These are phyloP conservation scores for Catocala fraxini DNA, from an alignment of 2,888 invertebrate species.

Conservation along the genomic window DNA sequence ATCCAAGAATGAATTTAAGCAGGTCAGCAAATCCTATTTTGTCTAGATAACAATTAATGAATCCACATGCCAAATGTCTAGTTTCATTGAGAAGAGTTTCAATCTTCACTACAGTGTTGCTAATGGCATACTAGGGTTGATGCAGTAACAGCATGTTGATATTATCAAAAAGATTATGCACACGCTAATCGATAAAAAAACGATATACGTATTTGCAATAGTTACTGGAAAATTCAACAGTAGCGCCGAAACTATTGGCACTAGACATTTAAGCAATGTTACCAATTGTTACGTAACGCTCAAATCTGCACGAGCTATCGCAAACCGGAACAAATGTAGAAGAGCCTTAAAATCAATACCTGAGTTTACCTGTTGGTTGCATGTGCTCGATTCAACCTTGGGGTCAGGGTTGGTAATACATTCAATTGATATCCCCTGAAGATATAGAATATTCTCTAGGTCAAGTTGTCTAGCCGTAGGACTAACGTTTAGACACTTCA, in stretches of 20 bases:
- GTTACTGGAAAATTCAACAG: constrained; percentile 4
- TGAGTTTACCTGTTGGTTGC: constrained; percentile 63
- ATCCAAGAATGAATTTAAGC: background rate
- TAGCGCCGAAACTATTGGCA: constrained; percentile 22
- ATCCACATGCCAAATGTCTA: constrained; percentile 3
- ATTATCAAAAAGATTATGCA: no score
- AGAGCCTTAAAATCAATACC: constrained; percentile 61
- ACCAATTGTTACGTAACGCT: constrained; percentile 42
- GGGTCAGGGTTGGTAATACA: constrained; percentile 68
- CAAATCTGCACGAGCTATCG: constrained; percentile 36
- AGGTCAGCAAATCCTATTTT: constrained; percentile 3
- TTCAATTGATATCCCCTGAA: constrained; percentile 64
- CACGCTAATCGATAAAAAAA: no score
- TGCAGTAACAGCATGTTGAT: no score
- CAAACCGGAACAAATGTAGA: constrained; percentile 71
- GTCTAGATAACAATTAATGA: background rate
- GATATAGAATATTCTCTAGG: constrained; percentile 55
- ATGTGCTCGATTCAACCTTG: constrained; percentile 66
- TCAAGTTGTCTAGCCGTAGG: constrained; percentile 37
- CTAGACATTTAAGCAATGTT: constrained; percentile 32
- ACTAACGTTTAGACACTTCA: constrained; percentile 8
- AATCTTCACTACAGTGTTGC: constrained; percentile 2
- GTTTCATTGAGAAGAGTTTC: background rate
- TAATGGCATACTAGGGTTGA: background rate
- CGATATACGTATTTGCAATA: background rate